Evolutionary conservation across 2,888 invertebrate species (phyloP).

Genomic region (Xanthorhoe designata): DNA sequence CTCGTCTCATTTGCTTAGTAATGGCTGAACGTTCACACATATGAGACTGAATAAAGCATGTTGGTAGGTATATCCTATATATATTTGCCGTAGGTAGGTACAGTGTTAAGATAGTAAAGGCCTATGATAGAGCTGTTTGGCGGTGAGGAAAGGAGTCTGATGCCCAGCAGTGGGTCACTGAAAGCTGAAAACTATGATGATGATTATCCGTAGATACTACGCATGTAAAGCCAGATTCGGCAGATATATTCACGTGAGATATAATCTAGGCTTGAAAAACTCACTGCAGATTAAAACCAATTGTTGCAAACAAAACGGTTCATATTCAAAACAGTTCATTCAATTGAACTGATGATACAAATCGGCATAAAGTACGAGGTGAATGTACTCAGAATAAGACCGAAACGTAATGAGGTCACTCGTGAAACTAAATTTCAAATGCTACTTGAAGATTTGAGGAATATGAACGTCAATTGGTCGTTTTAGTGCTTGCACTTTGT

Average conservation of each 20-base stretch:
- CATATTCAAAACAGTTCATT: constrained; percentile 25
- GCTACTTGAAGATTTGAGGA: constrained; percentile 21
- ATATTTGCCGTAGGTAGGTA: too few species aligned
- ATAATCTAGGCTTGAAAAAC: neutral
- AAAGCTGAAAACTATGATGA: too few species aligned
- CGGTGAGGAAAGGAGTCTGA: too few species aligned
- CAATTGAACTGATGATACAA: constrained; percentile 24
- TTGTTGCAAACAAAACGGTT: constrained; percentile 22
- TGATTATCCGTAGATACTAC: neutral
- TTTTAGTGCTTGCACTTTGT: constrained; percentile 1
- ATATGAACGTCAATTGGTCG: constrained; percentile 10
- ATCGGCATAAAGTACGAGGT: constrained; percentile 16
- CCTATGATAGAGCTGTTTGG: too few species aligned
- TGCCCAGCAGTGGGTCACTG: too few species aligned
- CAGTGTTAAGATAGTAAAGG: too few species aligned
- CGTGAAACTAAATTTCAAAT: constrained; percentile 26
- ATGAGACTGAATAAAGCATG: too few species aligned
- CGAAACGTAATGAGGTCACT: constrained; percentile 26
- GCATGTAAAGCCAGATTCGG: neutral
- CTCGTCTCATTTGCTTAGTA: too few species aligned
- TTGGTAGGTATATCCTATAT: too few species aligned
- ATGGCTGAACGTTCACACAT: too few species aligned
- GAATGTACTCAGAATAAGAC: constrained; percentile 19
- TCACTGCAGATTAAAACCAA: constrained; percentile 9
- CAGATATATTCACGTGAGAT: neutral